phyloP scores from a whole-genome alignment of 2,113 vertebrate genomes.

The Copsychus sechellarum region DNA sequence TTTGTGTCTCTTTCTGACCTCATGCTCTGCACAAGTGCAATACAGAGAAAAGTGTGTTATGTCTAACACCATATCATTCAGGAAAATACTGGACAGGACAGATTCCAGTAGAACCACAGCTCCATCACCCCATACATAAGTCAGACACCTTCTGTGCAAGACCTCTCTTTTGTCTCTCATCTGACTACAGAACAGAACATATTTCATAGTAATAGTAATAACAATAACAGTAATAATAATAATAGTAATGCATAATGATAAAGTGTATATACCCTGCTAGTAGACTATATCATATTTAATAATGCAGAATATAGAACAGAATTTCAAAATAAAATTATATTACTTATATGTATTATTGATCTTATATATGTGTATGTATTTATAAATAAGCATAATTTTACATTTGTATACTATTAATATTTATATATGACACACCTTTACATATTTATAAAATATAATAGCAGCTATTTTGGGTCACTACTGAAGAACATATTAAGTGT shows the following conservation, averaged over 20 bases:
- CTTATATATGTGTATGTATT: background rate
- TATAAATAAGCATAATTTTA: background rate
- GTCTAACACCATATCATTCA: background rate
- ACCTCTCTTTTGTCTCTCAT: background rate
- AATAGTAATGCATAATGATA: background rate
- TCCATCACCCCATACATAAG: fast-evolving
- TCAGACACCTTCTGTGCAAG: background rate
- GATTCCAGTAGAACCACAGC: background rate
- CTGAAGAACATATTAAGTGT: background rate
- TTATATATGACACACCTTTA: background rate
- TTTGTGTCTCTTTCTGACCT: background rate
- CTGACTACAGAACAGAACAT: fast-evolving
- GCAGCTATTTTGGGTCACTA: background rate
- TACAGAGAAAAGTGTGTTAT: background rate
- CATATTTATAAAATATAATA: background rate
- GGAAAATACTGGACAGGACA: background rate
- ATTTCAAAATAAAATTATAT: background rate
- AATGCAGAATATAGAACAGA: background rate
- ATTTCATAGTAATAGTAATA: background rate
- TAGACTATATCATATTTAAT: background rate
- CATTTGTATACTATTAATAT: background rate
- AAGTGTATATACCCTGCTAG: background rate
- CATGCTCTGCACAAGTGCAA: fast-evolving
- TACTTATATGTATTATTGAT: background rate
- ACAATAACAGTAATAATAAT: background rate